These are phyloP conservation scores for Cryptotis parvus DNA, from an alignment of 2,113 vertebrate species.

Conservation along the genomic window DNA sequence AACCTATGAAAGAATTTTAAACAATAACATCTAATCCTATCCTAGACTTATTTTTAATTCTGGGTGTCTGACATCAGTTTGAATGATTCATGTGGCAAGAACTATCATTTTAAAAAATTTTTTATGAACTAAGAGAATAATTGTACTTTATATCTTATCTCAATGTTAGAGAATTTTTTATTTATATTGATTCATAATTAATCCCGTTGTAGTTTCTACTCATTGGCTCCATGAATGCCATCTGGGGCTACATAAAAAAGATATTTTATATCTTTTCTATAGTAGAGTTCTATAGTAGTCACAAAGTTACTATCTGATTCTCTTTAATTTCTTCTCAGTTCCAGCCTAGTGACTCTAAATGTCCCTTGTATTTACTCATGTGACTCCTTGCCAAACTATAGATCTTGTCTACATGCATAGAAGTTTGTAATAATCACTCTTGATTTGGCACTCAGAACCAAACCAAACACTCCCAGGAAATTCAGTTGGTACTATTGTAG, in stretches of 20 bases:
- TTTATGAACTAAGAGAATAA: neutral
- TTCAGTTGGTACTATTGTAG: neutral
- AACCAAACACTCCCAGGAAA: neutral
- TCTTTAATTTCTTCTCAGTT: conserved; percentile 2
- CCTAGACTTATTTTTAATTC: neutral
- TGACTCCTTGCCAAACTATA: neutral
- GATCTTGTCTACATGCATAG: neutral
- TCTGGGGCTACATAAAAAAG: neutral
- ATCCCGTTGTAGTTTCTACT: neutral
- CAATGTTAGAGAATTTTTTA: neutral
- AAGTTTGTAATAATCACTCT: neutral
- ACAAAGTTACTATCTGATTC: neutral
- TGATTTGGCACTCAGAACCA: neutral
- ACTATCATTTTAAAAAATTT: too few species aligned
- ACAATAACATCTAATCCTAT: neutral
- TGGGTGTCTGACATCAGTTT: neutral
- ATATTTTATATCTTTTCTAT: neutral
- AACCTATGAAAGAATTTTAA: neutral
- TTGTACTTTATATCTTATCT: neutral
- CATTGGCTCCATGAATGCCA: neutral
- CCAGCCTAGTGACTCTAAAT: neutral
- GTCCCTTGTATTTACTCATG: conserved; percentile 27
- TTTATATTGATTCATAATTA: conserved; percentile 36
- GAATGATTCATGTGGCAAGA: neutral
- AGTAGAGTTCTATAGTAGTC: neutral